Base-by-base conservation (phyloP, 2,113 vertebrate genomes). In the Sander vitreus region DNA sequence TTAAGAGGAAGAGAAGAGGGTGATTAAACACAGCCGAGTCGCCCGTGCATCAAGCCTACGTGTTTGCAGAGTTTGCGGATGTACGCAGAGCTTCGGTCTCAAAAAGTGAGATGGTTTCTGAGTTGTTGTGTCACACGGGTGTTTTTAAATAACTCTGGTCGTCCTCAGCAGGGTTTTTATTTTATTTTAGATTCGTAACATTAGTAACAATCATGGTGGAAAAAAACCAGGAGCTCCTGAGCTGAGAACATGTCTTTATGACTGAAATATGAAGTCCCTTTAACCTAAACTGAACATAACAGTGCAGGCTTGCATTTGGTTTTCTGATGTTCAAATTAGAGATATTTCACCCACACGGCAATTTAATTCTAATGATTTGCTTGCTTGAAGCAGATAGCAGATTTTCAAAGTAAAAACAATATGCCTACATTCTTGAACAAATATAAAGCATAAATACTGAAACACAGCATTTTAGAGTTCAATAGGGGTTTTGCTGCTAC, bases 1-100 rank as follows among this genome's bases (percentile, higher is more conserved):
- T 75, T 4, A 88, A 80, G 85, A 94, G 92, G 90, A 94, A 93
- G 92, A 92, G 81, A 94, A 93, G 92, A 92, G 81, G 54, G 0
- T 73, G 84, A 81, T 89, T 65, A 73, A 43, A 67, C 59, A 13
- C 80, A 79, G 73, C 78, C 77, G 73, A 78, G 39, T 19, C 50
- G 6, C 39, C 27, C 1, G 5, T 8, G 47, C 64, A 53, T 21
- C 43, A 3, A 53, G 1, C 12, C 15, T 51, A 60, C 19, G 48
- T 15, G 83, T 11, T 11, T 50, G 80, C 67, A 64, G 6, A 76
- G 63, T 67, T 80, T 73, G 85, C 83, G 85, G 87, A 81, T 81
- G 48, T 81, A 72, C 58, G 33, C 18, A 25, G n/a, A 62, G 10
- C 18, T 1, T 47, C 12, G 47, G n/a, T 18, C 39, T 50, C 69